Conservation (phyloP, 2,797 vertebrate species). For the Galaxias olidus region DNA sequence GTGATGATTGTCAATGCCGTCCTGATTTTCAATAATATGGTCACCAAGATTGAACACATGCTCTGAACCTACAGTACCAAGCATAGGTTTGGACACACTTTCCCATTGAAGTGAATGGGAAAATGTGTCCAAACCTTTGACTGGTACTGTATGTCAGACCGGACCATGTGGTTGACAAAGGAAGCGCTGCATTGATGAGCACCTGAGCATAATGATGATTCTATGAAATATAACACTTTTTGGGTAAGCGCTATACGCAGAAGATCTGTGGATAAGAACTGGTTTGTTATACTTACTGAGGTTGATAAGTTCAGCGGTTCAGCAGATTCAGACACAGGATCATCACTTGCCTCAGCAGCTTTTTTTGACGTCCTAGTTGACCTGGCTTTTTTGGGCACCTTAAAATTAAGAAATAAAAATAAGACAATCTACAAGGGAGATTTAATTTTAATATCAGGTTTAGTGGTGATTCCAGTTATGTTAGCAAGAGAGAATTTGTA, state of each 20-base stretch:
- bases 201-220: background rate
- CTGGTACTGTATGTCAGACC: no score
- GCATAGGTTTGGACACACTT: no score
- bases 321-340: background rate
- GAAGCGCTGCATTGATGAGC: no score
- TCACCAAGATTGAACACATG: no score
- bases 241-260: background rate
- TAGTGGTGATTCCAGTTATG: no score
- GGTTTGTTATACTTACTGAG: background rate
- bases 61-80: no score
- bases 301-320: background rate
- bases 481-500: background rate
- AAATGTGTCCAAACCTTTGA: no score
- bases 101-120: no score
- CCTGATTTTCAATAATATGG: no score
- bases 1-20: no score
- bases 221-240: slow-evolving; percentile 3
- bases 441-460: no score
- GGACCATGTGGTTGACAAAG: no score
- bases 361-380: background rate
- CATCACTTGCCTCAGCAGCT: background rate
- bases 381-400: background rate
- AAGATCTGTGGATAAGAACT: background rate
- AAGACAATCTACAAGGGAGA: background rate
- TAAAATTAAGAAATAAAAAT: background rate